phyloP scores from a whole-genome alignment of 2,113 vertebrate species.

The Urocolius indicus region DNA sequence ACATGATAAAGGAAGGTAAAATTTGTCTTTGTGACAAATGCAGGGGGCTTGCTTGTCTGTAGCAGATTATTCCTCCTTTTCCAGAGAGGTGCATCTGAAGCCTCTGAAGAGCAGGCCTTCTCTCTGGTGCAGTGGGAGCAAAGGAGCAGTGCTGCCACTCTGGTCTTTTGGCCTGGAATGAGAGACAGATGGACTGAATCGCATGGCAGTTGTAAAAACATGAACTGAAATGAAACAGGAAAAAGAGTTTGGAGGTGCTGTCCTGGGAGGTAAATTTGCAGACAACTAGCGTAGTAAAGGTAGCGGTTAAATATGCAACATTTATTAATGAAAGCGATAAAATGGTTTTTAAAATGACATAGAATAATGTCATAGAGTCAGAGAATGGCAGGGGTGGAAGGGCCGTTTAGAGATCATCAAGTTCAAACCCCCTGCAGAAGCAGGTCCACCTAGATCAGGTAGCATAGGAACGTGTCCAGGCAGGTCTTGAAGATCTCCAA shows the following conservation, averaged over 20 bases:
- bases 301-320: fast-evolving
- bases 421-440: too few species aligned
- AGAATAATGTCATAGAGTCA: too few species aligned
- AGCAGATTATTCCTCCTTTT: fast-evolving
- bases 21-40: background rate
- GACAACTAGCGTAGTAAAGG: background rate
- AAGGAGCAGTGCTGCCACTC: too few species aligned
- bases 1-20: background rate
- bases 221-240: background rate
- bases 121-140: background rate
- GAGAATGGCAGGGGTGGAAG: too few species aligned
- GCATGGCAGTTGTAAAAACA: background rate
- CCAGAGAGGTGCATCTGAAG: background rate
- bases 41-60: fast-evolving
- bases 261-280: background rate
- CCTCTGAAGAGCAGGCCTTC: fast-evolving
- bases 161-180: fast-evolving
- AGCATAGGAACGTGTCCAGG: too few species aligned
- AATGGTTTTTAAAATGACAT: background rate
- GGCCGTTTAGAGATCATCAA: too few species aligned
- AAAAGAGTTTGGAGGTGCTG: background rate
- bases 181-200: background rate
- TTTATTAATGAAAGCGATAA: background rate
- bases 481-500: too few species aligned
- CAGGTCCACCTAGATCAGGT: too few species aligned